Evolutionary conservation across 2,888 invertebrate species (phyloP).

Genomic region (Chymomyza caudatula): DNA sequence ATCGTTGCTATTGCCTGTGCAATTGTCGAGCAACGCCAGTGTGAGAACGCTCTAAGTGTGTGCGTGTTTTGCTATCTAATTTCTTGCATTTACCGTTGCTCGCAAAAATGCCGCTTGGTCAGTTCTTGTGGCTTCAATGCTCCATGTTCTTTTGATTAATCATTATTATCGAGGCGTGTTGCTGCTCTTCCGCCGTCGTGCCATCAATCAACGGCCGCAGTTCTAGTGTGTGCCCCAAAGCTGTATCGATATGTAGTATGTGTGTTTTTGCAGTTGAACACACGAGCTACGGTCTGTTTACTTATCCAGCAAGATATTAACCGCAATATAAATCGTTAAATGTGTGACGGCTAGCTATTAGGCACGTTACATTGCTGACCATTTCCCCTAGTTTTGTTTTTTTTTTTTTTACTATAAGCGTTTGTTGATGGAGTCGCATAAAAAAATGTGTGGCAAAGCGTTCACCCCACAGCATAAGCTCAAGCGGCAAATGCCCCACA

Average conservation of each 20-base stretch:
- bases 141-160: conserved; percentile 40
- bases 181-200: conserved; percentile 32
- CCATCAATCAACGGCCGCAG: conserved; percentile 51
- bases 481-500: background rate
- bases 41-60: too few species aligned
- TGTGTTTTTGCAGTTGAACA: background rate
- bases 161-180: conserved; percentile 39
- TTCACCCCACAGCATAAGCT: background rate
- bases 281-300: conserved; percentile 10
- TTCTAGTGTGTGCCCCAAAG: conserved; percentile 27
- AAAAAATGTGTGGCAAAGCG: background rate
- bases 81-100: conserved; percentile 51
- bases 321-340: conserved; percentile 40
- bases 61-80: conserved; percentile 24
- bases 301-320: conserved; percentile 45
- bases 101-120: conserved; percentile 42
- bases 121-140: conserved; percentile 37
- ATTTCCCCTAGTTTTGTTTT: conserved; percentile 4
- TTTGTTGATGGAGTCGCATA: conserved; percentile 44
- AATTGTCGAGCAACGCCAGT: too few species aligned
- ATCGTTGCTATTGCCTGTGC: too few species aligned
- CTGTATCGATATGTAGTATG: conserved; percentile 44
- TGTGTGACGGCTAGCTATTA: conserved; percentile 31
- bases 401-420: conserved; percentile 23
- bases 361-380: conserved; percentile 44